Evolutionary conservation across 2,113 vertebrate species (phyloP), one percentile per base, ranked within the genome.

Genomic region (human (Homo sapiens)): DNA sequence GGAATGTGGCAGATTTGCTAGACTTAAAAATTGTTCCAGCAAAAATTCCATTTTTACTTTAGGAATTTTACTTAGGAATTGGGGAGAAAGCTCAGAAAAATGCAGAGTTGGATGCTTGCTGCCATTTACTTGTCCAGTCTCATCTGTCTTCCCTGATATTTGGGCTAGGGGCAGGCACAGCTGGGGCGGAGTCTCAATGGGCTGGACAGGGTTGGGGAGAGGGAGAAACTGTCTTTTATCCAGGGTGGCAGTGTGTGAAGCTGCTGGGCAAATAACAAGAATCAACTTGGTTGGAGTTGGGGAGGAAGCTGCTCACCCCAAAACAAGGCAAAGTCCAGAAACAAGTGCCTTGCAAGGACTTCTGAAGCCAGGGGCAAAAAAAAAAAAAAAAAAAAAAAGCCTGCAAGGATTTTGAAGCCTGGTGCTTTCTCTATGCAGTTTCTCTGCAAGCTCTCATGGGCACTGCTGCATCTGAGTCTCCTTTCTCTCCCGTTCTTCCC

Each of bases 1-100:
- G 95, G 97, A 98, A 97, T 97, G 97, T 98, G 96, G 97, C 97
- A 97, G 95, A 97, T 97, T 96, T 97, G 96, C 92, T 96, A 45
- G 57, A 93, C 95, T 98, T 95, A 76, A 96, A 98, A 97, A 96
- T 78, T 79, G 87, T 96, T 97, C 92, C 90, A 96, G 94, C 94
- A 96, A 95, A 97, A 96, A 97, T 97, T 96, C 93, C 93, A 78
- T 94, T 94, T 97, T 95, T 95, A 92, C 93, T 95, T 93, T 80
- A 91, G 91, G 93, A 97, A 96, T 97, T 97, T 91, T 96, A 83
- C 92, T 97, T 95, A 96, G 90, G 90, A 97, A 78, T 81, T 88
- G 83, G 79, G 93, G 70, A 40, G 32, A 52, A 93, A n/a, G 25
- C 75, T 96, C 59, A 88, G 93, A 94, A 79, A 80, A 75, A 59